A percentile compares a stretch with the other conserved stretches of the same genome.
These are phyloP conservation scores for Acholoe squamosa DNA, from an alignment of 2,888 invertebrate genomes.

Conservation along the genomic window DNA sequence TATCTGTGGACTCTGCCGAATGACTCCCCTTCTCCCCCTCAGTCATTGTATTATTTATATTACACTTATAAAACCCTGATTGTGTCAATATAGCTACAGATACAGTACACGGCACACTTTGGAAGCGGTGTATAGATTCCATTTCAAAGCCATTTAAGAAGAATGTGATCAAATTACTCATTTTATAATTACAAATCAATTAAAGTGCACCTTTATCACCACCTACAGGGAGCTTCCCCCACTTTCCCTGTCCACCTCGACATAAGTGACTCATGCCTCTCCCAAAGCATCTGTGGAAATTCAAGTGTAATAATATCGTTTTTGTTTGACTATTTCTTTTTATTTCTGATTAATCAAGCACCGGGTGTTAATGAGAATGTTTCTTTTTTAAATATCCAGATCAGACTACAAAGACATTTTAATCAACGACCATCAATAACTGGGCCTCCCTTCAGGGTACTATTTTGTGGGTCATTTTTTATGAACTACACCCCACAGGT, in stretches of 20 bases:
- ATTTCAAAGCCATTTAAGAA: neutral
- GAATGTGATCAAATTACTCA: neutral
- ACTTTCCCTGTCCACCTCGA: neutral
- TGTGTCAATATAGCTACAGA: too few relatives aligned
- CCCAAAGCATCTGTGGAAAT: neutral
- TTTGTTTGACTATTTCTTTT: neutral
- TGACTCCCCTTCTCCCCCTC: too few relatives aligned
- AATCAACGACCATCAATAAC: constrained; percentile 23
- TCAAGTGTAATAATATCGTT: neutral
- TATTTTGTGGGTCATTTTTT: constrained; percentile 18
- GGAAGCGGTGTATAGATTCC: too few relatives aligned
- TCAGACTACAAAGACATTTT: constrained; percentile 10
- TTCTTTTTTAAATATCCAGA: neutral
- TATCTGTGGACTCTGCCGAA: too few relatives aligned
- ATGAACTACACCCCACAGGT: neutral
- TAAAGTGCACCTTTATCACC: neutral
- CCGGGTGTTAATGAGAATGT: constrained; percentile 18
- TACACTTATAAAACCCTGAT: too few relatives aligned
- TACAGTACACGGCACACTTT: too few relatives aligned
- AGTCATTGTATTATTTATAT: too few relatives aligned
- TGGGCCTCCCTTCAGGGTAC: neutral
- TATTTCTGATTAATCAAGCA: neutral
- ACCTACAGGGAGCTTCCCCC: neutral
- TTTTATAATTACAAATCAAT: neutral
- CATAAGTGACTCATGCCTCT: neutral